Base-by-base conservation (phyloP, 1,140 invertebrate genomes). In the Goniozus legneri region DNA sequence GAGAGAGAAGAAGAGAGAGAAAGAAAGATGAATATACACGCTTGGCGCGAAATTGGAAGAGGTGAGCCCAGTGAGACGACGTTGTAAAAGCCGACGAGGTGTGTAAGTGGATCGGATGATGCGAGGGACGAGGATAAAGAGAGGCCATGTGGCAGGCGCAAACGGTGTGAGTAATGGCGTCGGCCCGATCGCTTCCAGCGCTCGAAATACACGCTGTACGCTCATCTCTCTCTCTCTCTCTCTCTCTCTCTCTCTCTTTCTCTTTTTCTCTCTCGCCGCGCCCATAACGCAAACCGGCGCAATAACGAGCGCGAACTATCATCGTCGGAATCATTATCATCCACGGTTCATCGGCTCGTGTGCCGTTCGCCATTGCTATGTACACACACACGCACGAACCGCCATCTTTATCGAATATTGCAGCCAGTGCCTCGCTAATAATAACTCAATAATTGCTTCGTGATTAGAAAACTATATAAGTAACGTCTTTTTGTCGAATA, bases 111-210 rank as follows among this genome's bases (percentile, higher is more conserved):
- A 12, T 39, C 10, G 30, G 10, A 40, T 39, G 36, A 50, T 31
- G 42, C 32, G 33, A 19, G 37, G 37, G 14, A 47, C 24, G 22
- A 54, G 34, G 34, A 36, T 19, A 47, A 52, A 47, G 50, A 41
- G 47, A 56, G 60, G 50, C 61, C 64, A 69, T 69, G 66, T 67
- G 66, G 66, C 63, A 69, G 63, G 54, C 66, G 62, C 59, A 62
- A 67, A 69, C 63, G 64, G 56, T 56, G 58, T 62, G 54, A 67
- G 63, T 64, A 69, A 67, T 69, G 65, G 61, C 57, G 58, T 62
- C 58, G 64, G 47, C 47, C n/a, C 60, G 55, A 64, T 68, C 63
- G 64, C 58, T 65, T 55, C 54, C 53, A 64, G 61, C 56, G 48
- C 56, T 56, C 54, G 44, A 57, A 63, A 61, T 54, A 59, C 60